Evolutionary conservation across 2,797 vertebrate genomes (phyloP), one percentile per base, ranked within the genome.

Genomic region (Nothura maculosa): DNA sequence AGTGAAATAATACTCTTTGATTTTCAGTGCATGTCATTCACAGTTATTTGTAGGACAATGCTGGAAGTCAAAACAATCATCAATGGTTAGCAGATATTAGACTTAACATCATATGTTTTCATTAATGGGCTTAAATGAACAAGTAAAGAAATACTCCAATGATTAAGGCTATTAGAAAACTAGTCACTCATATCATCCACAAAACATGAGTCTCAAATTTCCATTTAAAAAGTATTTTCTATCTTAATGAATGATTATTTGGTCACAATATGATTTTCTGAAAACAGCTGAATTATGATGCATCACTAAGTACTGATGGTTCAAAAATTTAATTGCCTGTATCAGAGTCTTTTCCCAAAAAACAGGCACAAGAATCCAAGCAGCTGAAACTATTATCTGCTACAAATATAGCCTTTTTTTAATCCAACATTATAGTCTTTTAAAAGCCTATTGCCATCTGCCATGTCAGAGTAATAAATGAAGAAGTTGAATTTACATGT

Each of bases 21-120:
- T 96, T 97, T 97, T 94, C 96, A 96, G 90, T 91, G 76, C 89
- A 87, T 95, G 89, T 85, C 91, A 95, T 91, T 94, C 89, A 63
- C 81, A 89, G 84, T 96, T 97, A 97, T 97, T 96, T 97, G 97
- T 97, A 97, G 81, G 90, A 94, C 89, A 96, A 92, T 76, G 83
- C 78, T 94, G 87, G 88, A 97, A 97, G 97, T 96, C 92, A 97
- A 98, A 96, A 95, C 87, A 97, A 78, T 89, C 95, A 96, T 94
- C 95, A 93, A 79, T 91, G 94, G 87, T 96, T 95, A 94, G 92
- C 86, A 94, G 85, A 96, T 96, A 97, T 92, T 87, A 96, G 90
- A 95, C 95, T 95, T 94, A 96, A 93, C 91, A 48, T 80, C 93
- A 73, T 85, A 77, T 30, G 6, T 95, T 75, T 94, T 94, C 96